phyloP scores from a whole-genome alignment of 1,140 invertebrate species.

The Drosophila ambigua region DNA sequence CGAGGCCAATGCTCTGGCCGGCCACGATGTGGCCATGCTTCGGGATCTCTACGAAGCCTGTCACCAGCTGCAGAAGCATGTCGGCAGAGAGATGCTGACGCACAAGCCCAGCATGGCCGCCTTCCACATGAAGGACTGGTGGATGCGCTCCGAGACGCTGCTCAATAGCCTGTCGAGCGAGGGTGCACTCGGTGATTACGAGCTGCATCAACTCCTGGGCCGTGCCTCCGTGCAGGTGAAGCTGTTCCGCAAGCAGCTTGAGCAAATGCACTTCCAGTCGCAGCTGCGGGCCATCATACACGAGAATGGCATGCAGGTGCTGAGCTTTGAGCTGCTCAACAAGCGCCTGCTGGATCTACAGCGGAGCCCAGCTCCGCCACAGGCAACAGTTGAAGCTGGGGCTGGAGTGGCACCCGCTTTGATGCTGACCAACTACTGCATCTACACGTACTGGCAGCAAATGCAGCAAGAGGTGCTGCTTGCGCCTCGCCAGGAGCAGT shows the following conservation, averaged over 20 bases:
- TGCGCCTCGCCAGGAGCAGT: not conserved
- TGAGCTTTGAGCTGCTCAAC: conserved; percentile 36
- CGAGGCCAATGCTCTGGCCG: conserved; percentile 87
- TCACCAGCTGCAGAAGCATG: conserved; percentile 61
- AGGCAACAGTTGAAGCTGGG: conserved; percentile 8
- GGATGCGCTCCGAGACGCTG: conserved; percentile 86
- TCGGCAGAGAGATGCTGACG: conserved; percentile 85
- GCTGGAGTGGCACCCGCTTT: no score
- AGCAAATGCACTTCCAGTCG: conserved; percentile 22
- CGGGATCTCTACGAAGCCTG: conserved; percentile 87
- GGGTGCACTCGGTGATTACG: no score
- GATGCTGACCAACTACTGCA: conserved; percentile 54
- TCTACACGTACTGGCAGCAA: conserved; percentile 48
- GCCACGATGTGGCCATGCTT: conserved; percentile 88
- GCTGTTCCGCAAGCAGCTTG: conserved; percentile 4
- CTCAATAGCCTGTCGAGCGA: conserved; percentile 84
- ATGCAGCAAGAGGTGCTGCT: conserved; percentile 35
- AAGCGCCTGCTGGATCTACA: conserved; percentile 12
- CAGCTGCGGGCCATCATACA: conserved; percentile 18
- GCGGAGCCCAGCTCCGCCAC: not conserved
- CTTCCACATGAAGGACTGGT: conserved; percentile 85
- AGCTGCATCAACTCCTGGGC: no score
- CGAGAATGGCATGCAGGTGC: conserved; percentile 41
- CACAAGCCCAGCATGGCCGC: conserved; percentile 85
- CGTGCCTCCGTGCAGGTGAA: conserved; percentile 46